A percentile compares a stretch with the other conserved stretches of the same genome.
phyloP scores from a whole-genome alignment of 53 echinoderm and acorn worm genomes.

The Astropecten irregularis region DNA sequence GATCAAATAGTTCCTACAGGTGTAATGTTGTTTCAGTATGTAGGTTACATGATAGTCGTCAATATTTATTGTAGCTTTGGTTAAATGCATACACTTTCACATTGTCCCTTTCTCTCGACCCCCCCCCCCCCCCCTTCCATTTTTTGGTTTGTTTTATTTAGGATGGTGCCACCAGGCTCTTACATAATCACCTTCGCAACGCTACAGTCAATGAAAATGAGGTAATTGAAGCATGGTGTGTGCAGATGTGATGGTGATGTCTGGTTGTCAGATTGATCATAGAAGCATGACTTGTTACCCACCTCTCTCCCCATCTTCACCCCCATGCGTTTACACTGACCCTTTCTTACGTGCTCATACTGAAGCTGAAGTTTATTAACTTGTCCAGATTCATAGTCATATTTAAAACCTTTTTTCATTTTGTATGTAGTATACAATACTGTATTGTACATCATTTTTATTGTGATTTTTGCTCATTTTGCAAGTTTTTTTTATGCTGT shows the following conservation, averaged over 20 bases:
- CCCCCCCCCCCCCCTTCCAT: slow-evolving; percentile 61
- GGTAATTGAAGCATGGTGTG: slow-evolving; percentile 68
- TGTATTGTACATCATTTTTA: no score
- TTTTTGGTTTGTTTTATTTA: no score
- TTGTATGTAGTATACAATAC: no score
- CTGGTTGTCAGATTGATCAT: slow-evolving; percentile 1
- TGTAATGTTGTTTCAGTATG: no score
- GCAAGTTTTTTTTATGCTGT: no score
- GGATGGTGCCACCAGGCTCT: slow-evolving; percentile 98
- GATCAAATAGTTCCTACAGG: no score
- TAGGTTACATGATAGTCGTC: no score
- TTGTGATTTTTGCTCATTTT: no score
- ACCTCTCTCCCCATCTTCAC: no score
- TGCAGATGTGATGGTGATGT: slow-evolving; percentile 47
- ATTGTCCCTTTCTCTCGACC: slow-evolving; percentile 70
- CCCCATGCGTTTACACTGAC: no score
- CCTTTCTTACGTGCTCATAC: background rate
- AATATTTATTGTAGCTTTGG: slow-evolving; percentile 18
- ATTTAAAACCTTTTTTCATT: no score
- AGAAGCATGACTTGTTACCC: slow-evolving; percentile 21
- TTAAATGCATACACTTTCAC: slow-evolving; percentile 53
- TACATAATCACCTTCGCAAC: slow-evolving; percentile 96
- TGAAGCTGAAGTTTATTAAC: background rate
- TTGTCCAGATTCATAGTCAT: background rate
- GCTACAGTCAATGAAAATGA: slow-evolving; percentile 85